Evolutionary conservation across 2,113 vertebrate species (phyloP).

Genomic region (Dasypus novemcinctus): DNA sequence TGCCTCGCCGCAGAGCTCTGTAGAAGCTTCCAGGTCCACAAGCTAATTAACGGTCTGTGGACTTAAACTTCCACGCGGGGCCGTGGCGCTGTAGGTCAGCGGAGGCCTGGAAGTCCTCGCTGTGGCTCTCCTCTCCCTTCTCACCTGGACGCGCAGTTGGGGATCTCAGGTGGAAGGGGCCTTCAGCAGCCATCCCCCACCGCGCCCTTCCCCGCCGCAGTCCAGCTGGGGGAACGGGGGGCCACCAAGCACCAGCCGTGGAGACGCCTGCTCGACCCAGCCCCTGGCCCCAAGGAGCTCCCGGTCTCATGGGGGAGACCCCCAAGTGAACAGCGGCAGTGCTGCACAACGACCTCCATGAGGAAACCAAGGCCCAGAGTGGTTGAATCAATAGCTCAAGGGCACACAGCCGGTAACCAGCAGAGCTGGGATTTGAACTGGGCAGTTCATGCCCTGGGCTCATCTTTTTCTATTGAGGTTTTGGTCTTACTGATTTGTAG

Average conservation of each 20-base stretch:
- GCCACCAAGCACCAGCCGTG: neutral
- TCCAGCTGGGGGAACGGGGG: too few relatives aligned
- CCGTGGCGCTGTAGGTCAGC: constrained; percentile 58
- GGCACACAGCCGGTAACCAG: neutral
- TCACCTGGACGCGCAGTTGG: neutral
- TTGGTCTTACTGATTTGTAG: neutral
- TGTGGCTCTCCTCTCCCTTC: neutral
- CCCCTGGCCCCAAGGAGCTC: neutral
- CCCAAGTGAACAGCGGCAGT: neutral
- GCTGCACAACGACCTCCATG: too few relatives aligned
- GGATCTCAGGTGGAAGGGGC: constrained; percentile 61
- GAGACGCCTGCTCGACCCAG: accelerated
- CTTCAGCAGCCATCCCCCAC: neutral
- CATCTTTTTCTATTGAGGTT: neutral
- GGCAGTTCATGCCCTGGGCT: neutral
- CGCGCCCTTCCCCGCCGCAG: neutral
- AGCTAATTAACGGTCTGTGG: constrained; percentile 82
- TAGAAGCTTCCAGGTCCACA: constrained; percentile 81
- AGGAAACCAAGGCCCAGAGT: neutral
- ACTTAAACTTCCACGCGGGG: constrained; percentile 78
- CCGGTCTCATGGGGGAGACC: too few relatives aligned
- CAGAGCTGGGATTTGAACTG: neutral
- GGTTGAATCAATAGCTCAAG: neutral
- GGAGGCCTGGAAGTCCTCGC: constrained; percentile 53
- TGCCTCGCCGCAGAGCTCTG: constrained; percentile 77